A percentile compares a stretch with the other conserved stretches of the same genome.
phyloP scores from a whole-genome alignment of 2,888 invertebrate species.

The Megamerina dolium region DNA sequence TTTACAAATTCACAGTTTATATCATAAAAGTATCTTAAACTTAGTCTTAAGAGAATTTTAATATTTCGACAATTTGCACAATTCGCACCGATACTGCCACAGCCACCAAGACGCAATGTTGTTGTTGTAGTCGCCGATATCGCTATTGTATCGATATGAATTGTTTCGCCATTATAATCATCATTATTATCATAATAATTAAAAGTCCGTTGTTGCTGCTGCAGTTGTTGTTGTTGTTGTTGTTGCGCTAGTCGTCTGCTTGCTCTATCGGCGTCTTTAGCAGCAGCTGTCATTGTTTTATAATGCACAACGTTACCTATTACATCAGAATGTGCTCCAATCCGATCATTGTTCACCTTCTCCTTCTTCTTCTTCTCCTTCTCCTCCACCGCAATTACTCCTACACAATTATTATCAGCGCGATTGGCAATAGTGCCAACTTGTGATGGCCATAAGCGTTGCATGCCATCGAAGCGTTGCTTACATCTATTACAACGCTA shows the following conservation, averaged over 20 bases:
- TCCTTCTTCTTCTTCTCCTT: background rate
- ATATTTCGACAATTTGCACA: constrained; percentile 42
- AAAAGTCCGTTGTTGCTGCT: constrained; percentile 9
- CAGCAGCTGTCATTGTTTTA: too few species aligned
- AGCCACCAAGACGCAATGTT: constrained; percentile 9
- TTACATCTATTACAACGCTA: constrained; percentile 50
- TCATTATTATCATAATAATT: background rate
- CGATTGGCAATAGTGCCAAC: constrained; percentile 1
- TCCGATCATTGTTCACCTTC: background rate
- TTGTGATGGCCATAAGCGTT: constrained; percentile 14
- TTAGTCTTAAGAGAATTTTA: constrained; percentile 36
- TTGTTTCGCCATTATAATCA: constrained; percentile 18
- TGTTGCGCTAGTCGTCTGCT: constrained; percentile 4
- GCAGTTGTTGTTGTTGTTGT: constrained; percentile 11
- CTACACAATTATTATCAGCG: too few species aligned
- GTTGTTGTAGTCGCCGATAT: constrained; percentile 10
- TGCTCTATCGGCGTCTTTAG: too few species aligned
- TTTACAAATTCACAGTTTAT: constrained; percentile 40
- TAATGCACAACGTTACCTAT: too few species aligned
- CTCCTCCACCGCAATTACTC: too few species aligned
- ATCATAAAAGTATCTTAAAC: constrained; percentile 38
- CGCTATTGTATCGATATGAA: constrained; percentile 16
- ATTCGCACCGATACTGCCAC: constrained; percentile 25
- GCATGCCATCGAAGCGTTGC: constrained; percentile 15
- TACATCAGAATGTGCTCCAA: too few species aligned